These are phyloP conservation scores for Paraescarpia echinospica DNA, from an alignment of 1,140 invertebrate species.

Conservation along the genomic window DNA sequence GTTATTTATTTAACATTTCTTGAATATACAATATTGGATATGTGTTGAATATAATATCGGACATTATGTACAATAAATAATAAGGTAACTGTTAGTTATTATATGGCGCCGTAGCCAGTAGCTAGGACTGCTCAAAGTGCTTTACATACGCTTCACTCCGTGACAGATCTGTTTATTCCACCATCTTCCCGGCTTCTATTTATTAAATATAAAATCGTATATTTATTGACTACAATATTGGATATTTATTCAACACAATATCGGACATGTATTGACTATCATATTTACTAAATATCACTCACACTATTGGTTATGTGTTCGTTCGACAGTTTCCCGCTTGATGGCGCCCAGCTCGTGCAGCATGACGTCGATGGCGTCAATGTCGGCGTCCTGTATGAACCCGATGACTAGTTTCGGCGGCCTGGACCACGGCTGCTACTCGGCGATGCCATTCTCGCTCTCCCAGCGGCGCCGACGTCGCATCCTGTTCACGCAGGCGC, in stretches of 20 bases:
- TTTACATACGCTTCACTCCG: too few species aligned
- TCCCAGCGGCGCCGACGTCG: constrained; percentile 21
- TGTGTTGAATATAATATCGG: too few species aligned
- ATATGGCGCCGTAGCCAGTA: too few species aligned
- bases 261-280: background rate
- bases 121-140: too few species aligned
- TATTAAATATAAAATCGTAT: background rate
- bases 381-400: constrained; percentile 20
- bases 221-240: background rate
- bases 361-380: constrained; percentile 23
- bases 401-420: constrained; percentile 19
- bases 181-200: background rate
- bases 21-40: too few species aligned
- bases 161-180: too few species aligned
- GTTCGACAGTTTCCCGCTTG: constrained; percentile 25
- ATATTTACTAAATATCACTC: background rate
- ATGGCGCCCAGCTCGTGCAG: constrained; percentile 25
- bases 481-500: constrained; percentile 32
- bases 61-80: too few species aligned
- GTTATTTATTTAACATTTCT: too few species aligned
- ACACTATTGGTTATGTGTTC: background rate
- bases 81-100: too few species aligned
- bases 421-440: constrained; percentile 35
- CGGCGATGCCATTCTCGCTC: constrained; percentile 63
- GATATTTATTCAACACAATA: background rate